Conservation (phyloP, 2,113 vertebrate species). For the Centropus unirufus region DNA sequence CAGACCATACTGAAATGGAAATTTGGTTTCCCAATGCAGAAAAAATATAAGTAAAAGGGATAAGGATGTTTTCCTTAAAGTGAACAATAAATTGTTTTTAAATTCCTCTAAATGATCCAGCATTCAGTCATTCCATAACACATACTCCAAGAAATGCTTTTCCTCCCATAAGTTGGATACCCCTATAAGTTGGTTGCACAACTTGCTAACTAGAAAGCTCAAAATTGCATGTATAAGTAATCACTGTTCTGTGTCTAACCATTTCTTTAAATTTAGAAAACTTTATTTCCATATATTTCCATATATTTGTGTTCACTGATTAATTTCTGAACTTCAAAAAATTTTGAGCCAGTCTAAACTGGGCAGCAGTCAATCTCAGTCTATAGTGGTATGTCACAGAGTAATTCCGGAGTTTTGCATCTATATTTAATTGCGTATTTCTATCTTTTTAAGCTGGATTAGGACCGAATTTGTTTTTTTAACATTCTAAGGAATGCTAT, state of each 20-base stretch:
- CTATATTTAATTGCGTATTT: not conserved
- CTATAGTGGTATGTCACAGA: not conserved
- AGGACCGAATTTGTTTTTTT: not conserved
- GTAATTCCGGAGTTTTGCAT: not conserved
- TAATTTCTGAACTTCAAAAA: not conserved
- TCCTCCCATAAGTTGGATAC: not conserved
- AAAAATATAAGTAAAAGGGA: not conserved
- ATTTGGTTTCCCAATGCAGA: not conserved
- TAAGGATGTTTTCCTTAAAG: not conserved
- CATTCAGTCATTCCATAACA: not conserved
- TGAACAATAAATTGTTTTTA: not conserved
- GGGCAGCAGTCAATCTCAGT: not conserved
- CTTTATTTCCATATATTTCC: not conserved
- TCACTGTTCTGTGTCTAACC: not conserved
- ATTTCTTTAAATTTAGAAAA: not conserved
- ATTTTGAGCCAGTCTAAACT: not conserved
- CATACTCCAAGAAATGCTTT: not conserved
- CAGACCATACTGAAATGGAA: not conserved
- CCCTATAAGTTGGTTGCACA: accelerated
- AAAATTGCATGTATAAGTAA: not conserved
- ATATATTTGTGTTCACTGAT: not conserved
- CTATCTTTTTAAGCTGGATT: not conserved
- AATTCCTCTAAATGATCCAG: not conserved
- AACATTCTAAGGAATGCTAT: not conserved
- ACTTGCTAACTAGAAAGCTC: not conserved